Conservation (phyloP, 2,113 vertebrate genomes). For the Spilogale gracilis region DNA sequence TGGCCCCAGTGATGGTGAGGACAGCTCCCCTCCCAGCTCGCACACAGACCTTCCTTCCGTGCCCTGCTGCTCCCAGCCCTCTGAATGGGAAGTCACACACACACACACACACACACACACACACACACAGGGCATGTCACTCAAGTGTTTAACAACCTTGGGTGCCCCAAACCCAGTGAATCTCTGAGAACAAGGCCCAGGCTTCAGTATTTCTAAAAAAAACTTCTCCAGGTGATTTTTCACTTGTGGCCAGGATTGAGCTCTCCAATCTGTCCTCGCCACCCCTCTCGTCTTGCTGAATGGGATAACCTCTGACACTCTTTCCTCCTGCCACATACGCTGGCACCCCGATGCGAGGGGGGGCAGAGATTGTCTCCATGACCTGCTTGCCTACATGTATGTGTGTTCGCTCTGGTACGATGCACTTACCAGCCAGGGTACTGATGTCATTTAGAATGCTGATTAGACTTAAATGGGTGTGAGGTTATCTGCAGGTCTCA, state of each 20-base stretch:
- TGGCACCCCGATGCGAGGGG: not conserved
- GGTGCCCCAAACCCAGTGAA: not conserved
- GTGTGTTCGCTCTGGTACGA: not conserved
- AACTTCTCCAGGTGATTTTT: not conserved
- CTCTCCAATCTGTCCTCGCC: not conserved
- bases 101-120: not conserved
- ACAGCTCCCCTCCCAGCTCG: not conserved
- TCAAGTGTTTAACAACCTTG: not conserved
- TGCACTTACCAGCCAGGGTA: not conserved
- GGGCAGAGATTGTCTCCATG: not conserved
- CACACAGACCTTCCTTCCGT: not conserved
- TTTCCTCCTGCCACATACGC: not conserved
- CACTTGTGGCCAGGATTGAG: rapidly evolving
- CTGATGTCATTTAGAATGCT: not conserved
- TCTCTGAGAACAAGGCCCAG: not conserved
- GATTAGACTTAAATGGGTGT: not conserved
- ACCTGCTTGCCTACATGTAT: not conserved
- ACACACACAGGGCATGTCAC: not conserved
- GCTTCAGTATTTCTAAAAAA: not conserved
- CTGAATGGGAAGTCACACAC: not conserved
- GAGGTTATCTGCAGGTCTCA: not conserved
- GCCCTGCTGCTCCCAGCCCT: rapidly evolving
- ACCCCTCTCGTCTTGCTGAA: not conserved
- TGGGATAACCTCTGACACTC: not conserved
- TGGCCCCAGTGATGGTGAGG: no score